These are phyloP conservation scores for Marasmarcha lunaedactyla DNA, from an alignment of 2,888 invertebrate species.

Conservation along the genomic window DNA sequence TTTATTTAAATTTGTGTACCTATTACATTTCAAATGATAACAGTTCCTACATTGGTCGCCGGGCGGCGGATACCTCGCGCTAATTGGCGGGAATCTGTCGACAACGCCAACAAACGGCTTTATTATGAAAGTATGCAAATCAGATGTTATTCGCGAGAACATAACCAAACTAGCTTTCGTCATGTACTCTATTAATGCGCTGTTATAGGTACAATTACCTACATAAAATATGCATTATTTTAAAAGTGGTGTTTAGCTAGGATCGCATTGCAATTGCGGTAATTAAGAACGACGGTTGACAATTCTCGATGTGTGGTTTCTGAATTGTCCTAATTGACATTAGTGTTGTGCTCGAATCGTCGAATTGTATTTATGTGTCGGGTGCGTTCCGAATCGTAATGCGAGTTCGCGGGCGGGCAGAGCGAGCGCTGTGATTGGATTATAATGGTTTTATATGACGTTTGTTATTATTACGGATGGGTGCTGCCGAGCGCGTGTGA, in stretches of 20 bases:
- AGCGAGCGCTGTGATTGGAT: slow-evolving; percentile 60
- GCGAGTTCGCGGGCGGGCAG: slow-evolving; percentile 54
- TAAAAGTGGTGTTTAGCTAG: neutral
- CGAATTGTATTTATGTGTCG: slow-evolving; percentile 9
- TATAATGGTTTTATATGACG: slow-evolving; percentile 67
- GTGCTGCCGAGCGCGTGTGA: slow-evolving; percentile 54
- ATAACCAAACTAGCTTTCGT: neutral
- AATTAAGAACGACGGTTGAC: neutral
- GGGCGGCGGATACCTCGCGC: slow-evolving; percentile 25
- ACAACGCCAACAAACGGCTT: slow-evolving; percentile 16
- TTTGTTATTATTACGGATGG: slow-evolving; percentile 60
- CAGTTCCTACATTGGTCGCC: too few relatives aligned
- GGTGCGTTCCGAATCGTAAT: slow-evolving; percentile 54
- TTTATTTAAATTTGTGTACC: too few relatives aligned
- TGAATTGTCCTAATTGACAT: slow-evolving; percentile 37
- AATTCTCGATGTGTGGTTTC: slow-evolving; percentile 30
- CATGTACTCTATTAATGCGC: neutral
- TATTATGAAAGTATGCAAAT: slow-evolving; percentile 30
- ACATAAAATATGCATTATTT: neutral
- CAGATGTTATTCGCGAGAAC: slow-evolving; percentile 12
- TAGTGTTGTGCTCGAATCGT: slow-evolving; percentile 25
- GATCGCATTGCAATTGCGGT: neutral
- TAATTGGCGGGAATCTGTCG: slow-evolving; percentile 36
- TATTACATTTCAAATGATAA: too few relatives aligned
- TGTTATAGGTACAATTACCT: neutral